These are phyloP conservation scores for Axea sp. DNA, from an alignment of 2,888 invertebrate genomes.

Conservation along the genomic window DNA sequence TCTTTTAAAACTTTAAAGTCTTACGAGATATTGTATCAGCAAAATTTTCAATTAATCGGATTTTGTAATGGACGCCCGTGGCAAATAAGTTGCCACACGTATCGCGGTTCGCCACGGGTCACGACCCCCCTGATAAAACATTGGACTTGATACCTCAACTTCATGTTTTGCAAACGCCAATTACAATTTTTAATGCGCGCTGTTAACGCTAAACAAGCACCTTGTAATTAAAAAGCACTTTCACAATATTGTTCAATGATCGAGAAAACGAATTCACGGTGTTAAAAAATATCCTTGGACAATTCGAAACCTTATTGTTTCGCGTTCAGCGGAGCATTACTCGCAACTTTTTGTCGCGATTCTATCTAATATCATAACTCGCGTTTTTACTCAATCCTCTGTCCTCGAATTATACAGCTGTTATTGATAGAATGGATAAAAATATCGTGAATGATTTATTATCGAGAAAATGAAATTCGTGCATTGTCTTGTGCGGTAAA, in stretches of 20 bases:
- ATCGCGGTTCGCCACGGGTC: conserved; percentile 63
- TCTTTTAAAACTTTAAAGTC: neutral
- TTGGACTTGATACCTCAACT: conserved; percentile 2
- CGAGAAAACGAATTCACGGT: too few species aligned
- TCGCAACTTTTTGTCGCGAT: conserved; percentile 8
- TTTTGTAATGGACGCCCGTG: neutral
- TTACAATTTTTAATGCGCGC: neutral
- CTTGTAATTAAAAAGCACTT: neutral
- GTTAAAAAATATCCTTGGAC: conserved; percentile 1
- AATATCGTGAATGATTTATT: conserved; percentile 10
- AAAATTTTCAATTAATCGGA: neutral
- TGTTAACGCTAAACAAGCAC: neutral
- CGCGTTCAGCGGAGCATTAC: neutral
- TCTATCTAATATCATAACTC: conserved; percentile 14
- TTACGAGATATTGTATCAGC: neutral
- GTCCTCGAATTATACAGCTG: conserved; percentile 47
- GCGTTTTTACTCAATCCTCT: conserved; percentile 17
- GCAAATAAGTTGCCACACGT: neutral
- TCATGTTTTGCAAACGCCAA: neutral
- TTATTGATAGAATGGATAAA: conserved; percentile 18
- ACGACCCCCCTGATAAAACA: conserved; percentile 65
- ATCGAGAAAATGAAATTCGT: conserved; percentile 7
- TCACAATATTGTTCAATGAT: conserved; percentile 1
- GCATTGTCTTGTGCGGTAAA: neutral
- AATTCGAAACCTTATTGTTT: conserved; percentile 7